phyloP scores from a whole-genome alignment of 2,888 invertebrate species.

The Leptinotarsa haldemani region DNA sequence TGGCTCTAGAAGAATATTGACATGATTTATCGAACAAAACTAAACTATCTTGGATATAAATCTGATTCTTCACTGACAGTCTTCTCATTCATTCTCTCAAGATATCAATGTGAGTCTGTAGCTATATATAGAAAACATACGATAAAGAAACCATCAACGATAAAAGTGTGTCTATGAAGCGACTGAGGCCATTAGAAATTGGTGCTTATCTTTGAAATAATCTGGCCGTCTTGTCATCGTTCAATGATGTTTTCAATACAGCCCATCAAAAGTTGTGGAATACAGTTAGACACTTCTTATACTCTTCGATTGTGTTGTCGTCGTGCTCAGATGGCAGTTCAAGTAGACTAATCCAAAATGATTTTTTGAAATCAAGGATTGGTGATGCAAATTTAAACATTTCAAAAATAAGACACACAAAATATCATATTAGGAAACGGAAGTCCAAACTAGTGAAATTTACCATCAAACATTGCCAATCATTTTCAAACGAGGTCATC shows the following conservation, averaged over 20 bases:
- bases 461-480: no score
- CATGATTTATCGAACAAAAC: background rate
- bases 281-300: background rate
- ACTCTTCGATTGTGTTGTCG: background rate
- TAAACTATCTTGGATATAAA: background rate
- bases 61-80: background rate
- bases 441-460: no score
- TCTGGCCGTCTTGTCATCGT: conserved; percentile 3
- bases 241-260: background rate
- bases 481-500: no score
- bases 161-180: background rate
- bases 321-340: background rate
- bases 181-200: background rate
- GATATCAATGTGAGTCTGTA: background rate
- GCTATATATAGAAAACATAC: background rate
- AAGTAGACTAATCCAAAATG: no score
- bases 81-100: background rate
- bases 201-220: background rate
- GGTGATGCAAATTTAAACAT: no score
- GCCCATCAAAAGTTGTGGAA: background rate
- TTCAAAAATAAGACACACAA: no score
- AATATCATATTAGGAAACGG: no score
- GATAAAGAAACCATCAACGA: background rate
- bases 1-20: background rate
- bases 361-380: no score